phyloP scores from a whole-genome alignment of 2,113 vertebrate species.

The Perca flavescens region DNA sequence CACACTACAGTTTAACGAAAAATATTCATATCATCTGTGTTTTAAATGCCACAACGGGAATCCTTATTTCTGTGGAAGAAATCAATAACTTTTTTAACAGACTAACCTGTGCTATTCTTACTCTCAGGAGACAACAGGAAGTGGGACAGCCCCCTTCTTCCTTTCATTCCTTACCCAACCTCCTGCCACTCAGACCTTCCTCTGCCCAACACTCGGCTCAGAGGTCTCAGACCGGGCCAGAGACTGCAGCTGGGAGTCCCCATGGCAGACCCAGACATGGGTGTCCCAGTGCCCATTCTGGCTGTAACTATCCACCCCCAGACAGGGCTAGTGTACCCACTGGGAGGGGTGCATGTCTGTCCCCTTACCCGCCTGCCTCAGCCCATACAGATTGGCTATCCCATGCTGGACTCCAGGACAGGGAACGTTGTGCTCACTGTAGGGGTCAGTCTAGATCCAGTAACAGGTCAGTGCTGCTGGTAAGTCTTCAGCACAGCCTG shows the following conservation, averaged over 20 bases:
- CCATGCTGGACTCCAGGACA: constrained; percentile 85
- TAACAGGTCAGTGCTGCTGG: constrained; percentile 84
- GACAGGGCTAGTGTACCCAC: constrained; percentile 85
- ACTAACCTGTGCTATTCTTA: constrained; percentile 2
- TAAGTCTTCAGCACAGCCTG: not conserved
- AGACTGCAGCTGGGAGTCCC: constrained; percentile 82
- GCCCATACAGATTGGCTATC: constrained; percentile 89
- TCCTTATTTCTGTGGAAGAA: not conserved
- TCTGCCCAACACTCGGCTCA: constrained; percentile 75
- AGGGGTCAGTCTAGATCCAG: constrained; percentile 84
- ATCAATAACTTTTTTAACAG: not conserved
- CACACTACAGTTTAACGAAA: too few species aligned
- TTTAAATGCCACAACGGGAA: too few species aligned
- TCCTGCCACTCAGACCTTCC: constrained; percentile 77
- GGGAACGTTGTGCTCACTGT: constrained; percentile 86
- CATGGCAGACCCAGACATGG: constrained; percentile 87
- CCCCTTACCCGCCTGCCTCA: constrained; percentile 85
- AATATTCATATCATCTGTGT: too few species aligned
- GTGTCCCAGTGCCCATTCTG: constrained; percentile 89
- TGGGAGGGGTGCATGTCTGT: constrained; percentile 87
- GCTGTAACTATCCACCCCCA: constrained; percentile 89
- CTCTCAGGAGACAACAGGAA: constrained; percentile 79
- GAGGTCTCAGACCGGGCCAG: constrained; percentile 81
- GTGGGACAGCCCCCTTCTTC: constrained; percentile 84
- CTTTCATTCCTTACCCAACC: constrained; percentile 87